phyloP scores from a whole-genome alignment of 2,888 invertebrate species.

The Ganaspis brasiliensis region DNA sequence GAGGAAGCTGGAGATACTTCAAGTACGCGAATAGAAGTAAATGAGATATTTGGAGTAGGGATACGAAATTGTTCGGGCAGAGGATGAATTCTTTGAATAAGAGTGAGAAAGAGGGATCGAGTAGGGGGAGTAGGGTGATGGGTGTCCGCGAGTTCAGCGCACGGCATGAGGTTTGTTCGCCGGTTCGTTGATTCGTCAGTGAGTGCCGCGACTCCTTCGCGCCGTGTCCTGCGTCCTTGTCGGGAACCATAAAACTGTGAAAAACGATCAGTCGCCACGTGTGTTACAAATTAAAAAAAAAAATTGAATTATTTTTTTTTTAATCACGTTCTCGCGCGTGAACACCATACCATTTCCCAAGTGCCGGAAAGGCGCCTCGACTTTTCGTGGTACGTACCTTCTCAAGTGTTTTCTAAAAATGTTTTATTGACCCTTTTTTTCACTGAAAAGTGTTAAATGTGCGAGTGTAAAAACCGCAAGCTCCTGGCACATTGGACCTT shows the following conservation, averaged over 20 bases:
- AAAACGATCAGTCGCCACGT: slow-evolving; percentile 50
- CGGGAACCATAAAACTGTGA: slow-evolving; percentile 46
- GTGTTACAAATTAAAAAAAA: background rate
- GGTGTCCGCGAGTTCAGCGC: slow-evolving; percentile 45
- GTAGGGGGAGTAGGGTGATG: slow-evolving; percentile 36
- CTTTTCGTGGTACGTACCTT: slow-evolving; percentile 36
- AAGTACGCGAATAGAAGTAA: slow-evolving; percentile 15
- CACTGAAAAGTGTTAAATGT: slow-evolving; percentile 10
- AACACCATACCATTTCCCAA: slow-evolving; percentile 15
- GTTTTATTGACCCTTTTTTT: slow-evolving; percentile 1
- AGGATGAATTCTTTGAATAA: slow-evolving; percentile 30
- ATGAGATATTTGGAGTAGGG: slow-evolving; percentile 5
- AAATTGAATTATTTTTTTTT: slow-evolving; percentile 6
- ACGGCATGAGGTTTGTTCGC: slow-evolving; percentile 78
- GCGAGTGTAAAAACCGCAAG: slow-evolving; percentile 16
- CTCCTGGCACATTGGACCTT: background rate
- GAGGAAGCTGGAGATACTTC: slow-evolving; percentile 1
- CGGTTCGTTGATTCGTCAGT: slow-evolving; percentile 75
- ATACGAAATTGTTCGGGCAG: background rate
- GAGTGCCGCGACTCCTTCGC: slow-evolving; percentile 77
- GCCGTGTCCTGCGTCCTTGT: slow-evolving; percentile 68
- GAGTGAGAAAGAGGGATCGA: slow-evolving; percentile 40
- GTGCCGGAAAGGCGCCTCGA: slow-evolving; percentile 22
- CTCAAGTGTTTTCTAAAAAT: slow-evolving; percentile 29
- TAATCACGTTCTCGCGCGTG: slow-evolving; percentile 33